Evolutionary conservation across 1,140 invertebrate genomes (phyloP), one percentile per base, ranked within the genome.

Genomic region (Trichoplusia ni): DNA sequence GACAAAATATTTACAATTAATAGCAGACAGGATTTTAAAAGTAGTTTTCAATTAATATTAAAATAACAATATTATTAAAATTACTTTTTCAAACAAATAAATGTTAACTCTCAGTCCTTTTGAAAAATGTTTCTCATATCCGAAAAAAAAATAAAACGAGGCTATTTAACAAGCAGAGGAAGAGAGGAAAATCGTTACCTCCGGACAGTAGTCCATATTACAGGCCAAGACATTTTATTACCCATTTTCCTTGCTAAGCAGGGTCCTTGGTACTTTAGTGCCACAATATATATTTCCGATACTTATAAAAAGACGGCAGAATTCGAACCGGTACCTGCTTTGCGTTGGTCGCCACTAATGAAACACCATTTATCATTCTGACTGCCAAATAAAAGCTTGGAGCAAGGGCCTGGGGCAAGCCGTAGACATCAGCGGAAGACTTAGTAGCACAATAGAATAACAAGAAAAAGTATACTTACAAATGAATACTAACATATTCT

Each of bases 331-430:
- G 49, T 67, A 67, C 65, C 65, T 65, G 63, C 42, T 51, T 44
- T 46, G 51, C 62, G 46, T 67, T 46, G 37, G 61, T 46, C 29
- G 29, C 35, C 69, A 53, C 64, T 75, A 75, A 75, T 75, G 69
- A 75, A 75, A 72, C 61, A 62, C 61, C 66, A 67, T 75, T 75
- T 75, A 69, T 75, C 73, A 75, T 75, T 67, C 64, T 64, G 64
- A 67, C 64, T 71, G 67, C 73, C 73, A 72, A 72, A 75, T 75
- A 75, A 72, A 72, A 72, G 56, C 66, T 67, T 62, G 40, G 58
- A 62, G 64, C 61, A 51, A 40, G 61, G 53, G 19, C 6, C 31
- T 35, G 64, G 49, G 2, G 23, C 33, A 53, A 56, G 59, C 21
- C 5, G 53, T 27, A 31, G 61, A 56, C 51, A 33, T 8, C 14